These are phyloP conservation scores for Lingula anatina DNA, from an alignment of 2,888 invertebrate species.

Conservation along the genomic window DNA sequence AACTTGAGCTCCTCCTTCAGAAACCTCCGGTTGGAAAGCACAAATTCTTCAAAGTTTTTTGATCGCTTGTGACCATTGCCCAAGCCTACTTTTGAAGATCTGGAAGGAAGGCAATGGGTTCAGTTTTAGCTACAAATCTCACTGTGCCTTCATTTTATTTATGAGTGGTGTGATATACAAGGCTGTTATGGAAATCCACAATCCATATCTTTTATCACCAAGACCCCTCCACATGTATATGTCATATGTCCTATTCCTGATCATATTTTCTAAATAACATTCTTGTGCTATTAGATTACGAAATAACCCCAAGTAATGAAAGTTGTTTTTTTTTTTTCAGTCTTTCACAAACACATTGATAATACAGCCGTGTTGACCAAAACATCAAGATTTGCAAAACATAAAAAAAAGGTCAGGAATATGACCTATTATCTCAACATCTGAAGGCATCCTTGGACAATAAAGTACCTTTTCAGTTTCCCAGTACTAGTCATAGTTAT, in stretches of 20 bases:
- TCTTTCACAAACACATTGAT: too few relatives aligned
- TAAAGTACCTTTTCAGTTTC: background rate
- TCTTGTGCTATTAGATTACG: too few relatives aligned
- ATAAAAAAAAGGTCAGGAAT: background rate
- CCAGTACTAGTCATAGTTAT: background rate
- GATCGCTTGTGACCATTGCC: constrained; percentile 48
- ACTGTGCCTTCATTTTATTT: background rate
- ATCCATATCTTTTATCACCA: too few relatives aligned
- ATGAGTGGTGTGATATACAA: too few relatives aligned
- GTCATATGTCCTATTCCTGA: too few relatives aligned
- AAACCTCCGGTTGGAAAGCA: constrained; percentile 27
- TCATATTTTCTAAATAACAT: too few relatives aligned
- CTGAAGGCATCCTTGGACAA: background rate
- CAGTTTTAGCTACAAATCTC: background rate
- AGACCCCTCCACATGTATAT: too few relatives aligned
- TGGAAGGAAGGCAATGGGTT: background rate
- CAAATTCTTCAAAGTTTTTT: constrained; percentile 37
- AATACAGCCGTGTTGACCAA: background rate
- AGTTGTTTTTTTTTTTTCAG: too few relatives aligned
- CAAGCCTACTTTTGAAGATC: constrained; percentile 27
- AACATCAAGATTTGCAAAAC: background rate
- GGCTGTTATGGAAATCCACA: too few relatives aligned
- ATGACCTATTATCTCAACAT: background rate
- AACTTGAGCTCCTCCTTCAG: constrained; percentile 32
- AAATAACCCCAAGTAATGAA: too few relatives aligned